phyloP scores from a whole-genome alignment of 2,113 vertebrate genomes.

The human (Homo sapiens) region DNA sequence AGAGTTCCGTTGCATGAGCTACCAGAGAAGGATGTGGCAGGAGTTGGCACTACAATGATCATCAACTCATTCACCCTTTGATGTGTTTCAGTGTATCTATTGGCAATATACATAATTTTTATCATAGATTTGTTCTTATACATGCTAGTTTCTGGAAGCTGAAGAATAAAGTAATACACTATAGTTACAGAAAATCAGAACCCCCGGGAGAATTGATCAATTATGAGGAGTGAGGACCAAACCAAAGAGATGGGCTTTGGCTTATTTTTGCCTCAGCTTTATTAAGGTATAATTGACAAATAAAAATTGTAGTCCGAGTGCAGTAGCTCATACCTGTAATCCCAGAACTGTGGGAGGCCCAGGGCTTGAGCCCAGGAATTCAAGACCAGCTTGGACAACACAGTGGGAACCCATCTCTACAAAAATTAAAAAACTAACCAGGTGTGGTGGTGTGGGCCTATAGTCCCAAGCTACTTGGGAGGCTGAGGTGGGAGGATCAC shows the following conservation, averaged over 20 bases:
- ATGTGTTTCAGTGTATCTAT: neutral
- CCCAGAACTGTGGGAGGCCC: too few relatives aligned
- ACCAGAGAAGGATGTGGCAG: rapidly evolving
- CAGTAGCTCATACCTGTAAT: too few relatives aligned
- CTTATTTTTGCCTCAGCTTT: neutral
- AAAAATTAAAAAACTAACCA: too few relatives aligned
- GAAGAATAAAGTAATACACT: neutral
- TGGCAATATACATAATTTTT: neutral
- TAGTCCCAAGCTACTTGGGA: too few relatives aligned
- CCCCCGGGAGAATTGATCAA: neutral
- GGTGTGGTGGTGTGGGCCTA: too few relatives aligned
- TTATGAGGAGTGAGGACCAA: neutral
- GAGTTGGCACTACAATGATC: rapidly evolving
- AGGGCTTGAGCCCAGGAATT: too few relatives aligned
- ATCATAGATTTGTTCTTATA: neutral
- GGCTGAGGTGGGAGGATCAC: too few relatives aligned
- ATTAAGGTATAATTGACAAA: neutral
- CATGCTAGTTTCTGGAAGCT: neutral
- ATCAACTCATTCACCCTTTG: neutral
- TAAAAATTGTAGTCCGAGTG: too few relatives aligned
- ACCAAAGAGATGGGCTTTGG: neutral
- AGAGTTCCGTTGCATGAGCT: neutral
- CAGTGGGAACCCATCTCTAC: too few relatives aligned
- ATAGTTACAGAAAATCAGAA: neutral
- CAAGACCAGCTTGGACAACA: too few relatives aligned